Base-by-base conservation (phyloP, 2,113 vertebrate species). In the Clarias magur region DNA sequence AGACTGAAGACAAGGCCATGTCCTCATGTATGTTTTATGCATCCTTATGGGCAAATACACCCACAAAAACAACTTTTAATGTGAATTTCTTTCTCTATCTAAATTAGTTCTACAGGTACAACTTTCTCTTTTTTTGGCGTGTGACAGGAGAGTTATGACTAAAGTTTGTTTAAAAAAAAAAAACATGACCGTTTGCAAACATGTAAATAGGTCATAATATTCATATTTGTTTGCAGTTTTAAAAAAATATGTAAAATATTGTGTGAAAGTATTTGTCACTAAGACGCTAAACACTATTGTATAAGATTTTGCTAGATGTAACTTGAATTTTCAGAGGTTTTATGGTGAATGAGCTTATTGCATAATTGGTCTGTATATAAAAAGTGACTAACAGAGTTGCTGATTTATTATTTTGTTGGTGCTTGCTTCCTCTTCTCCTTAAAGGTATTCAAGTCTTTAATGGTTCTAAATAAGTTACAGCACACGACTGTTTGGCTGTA, bases 1-100 rank as follows among this genome's bases (percentile, higher is more conserved):
- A 83, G n/a, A 87, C 87, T 91, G 88, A 80, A 85, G 56, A 87
- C 88, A 88, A 86, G 92, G 90, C 93, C 87, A 91, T 60, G 83
- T 91, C 48, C 65, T 65, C 16, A 84, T 88, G 83, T 92, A 91
- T 91, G 92, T 92, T 89, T 92, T 93, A 92, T 90, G 80, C 81
- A 87, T 88, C 53, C 53, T 85, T 70, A 75, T 38, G 27, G 72
- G 19, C 83, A 78, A 76, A 78, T 11, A 53, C 56, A 63, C 60
- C 48, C 48, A 87, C 48, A 68, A 70, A 81, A 63, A 19, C 48
- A 80, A 83, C 56, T 60, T 34, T 34, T 68, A 90, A 75, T 80
- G 87, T 88, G 85, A 90, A 90, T 65, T 87, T 42, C 78, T 54
- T 86, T 85, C 62, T 70, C 42, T 23, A 75, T 88, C 59, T 88